Percentiles rank a stretch among this genome's conserved stretches.
Evolutionary conservation across 30 jellyfish, hydroid and myxozoan species (phyloP).

Genomic region (Aurelia aurita): DNA sequence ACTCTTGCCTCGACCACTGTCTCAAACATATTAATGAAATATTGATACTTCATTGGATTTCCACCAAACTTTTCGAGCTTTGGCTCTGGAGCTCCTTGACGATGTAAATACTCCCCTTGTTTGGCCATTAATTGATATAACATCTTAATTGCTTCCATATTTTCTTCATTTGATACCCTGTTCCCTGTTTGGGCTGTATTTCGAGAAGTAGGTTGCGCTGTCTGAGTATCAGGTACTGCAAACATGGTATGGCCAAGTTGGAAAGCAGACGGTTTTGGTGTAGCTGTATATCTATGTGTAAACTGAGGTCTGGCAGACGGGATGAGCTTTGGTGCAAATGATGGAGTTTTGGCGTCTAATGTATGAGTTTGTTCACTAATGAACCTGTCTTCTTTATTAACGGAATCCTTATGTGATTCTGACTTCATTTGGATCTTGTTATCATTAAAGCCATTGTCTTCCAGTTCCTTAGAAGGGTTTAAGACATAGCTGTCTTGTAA

Average conservation of each 20-base stretch:
- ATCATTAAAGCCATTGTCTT: not conserved
- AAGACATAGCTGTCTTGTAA: slow-evolving; percentile 16
- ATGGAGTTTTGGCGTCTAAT: not conserved
- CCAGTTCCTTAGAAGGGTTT: slow-evolving; percentile 7
- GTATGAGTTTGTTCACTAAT: not conserved
- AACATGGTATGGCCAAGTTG: slow-evolving; percentile 7
- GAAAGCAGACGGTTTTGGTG: slow-evolving; percentile 10
- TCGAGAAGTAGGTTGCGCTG: slow-evolving; percentile 20
- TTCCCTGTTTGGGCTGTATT: slow-evolving; percentile 10
- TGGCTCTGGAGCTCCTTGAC: slow-evolving; percentile 56
- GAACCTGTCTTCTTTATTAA: too few relatives aligned
- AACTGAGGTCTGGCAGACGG: not conserved
- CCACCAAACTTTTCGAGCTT: slow-evolving; percentile 49
- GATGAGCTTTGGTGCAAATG: not conserved
- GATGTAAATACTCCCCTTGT: slow-evolving; percentile 36
- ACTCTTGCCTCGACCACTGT: slow-evolving; percentile 42
- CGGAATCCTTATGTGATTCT: not conserved
- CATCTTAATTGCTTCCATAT: slow-evolving; percentile 13
- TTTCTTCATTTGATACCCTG: slow-evolving; percentile 2
- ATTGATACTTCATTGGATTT: slow-evolving; percentile 45
- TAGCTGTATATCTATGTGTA: not conserved
- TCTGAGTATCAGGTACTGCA: slow-evolving; percentile 19
- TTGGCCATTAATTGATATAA: slow-evolving; percentile 25
- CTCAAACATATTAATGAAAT: slow-evolving; percentile 29
- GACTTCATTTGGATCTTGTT: slow-evolving; percentile 3